These are phyloP conservation scores for Diarsia dahlii DNA, from an alignment of 2,888 invertebrate species.

Conservation along the genomic window DNA sequence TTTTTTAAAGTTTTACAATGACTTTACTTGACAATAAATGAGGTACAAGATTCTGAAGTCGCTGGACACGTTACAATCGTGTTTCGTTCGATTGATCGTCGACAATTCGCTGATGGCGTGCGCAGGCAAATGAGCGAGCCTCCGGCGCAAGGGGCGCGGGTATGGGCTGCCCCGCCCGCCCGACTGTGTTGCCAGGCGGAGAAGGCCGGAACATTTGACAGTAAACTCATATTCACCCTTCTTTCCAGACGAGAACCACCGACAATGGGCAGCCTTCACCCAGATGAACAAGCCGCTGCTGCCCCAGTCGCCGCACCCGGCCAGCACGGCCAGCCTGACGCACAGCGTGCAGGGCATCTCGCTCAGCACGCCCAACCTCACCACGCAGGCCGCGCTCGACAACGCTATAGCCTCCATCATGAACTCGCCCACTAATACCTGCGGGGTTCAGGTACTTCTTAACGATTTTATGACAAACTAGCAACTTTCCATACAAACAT, in stretches of 20 bases:
- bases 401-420: conserved; percentile 87
- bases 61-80: too few relatives aligned
- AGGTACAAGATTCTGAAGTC: too few relatives aligned
- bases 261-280: conserved; percentile 85
- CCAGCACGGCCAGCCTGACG: conserved; percentile 81
- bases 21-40: too few relatives aligned
- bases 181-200: too few relatives aligned
- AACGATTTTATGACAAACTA: background rate
- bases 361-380: conserved; percentile 78
- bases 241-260: conserved; percentile 80
- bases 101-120: too few relatives aligned
- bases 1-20: too few relatives aligned
- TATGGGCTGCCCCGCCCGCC: too few relatives aligned
- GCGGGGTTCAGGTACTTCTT: conserved; percentile 66
- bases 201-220: background rate
- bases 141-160: too few relatives aligned
- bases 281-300: conserved; percentile 77
- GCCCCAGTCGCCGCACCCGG: conserved; percentile 77
- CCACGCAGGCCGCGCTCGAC: conserved; percentile 83
- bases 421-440: conserved; percentile 80
- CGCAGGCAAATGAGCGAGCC: too few relatives aligned
- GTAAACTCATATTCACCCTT: background rate
- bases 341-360: conserved; percentile 87
- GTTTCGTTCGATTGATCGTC: too few relatives aligned
- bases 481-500: too few relatives aligned